Percentiles rank a stretch among this genome's conserved stretches.
These are phyloP conservation scores for Etheostoma cragini DNA, from an alignment of 2,113 vertebrate genomes.

Conservation along the genomic window DNA sequence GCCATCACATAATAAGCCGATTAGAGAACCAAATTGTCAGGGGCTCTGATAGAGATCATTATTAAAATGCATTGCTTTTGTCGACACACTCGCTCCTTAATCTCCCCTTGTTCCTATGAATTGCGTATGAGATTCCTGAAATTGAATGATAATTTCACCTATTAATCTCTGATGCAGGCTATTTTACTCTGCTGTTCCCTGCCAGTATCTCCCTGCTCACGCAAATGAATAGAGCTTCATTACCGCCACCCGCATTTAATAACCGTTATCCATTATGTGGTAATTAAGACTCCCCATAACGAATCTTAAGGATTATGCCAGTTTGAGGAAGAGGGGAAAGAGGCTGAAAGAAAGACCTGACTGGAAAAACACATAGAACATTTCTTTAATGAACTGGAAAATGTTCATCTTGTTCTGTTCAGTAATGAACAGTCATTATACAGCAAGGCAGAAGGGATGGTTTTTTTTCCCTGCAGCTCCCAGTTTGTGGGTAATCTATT, in stretches of 20 bases:
- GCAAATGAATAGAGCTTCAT: constrained; percentile 99
- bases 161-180: constrained; percentile 98
- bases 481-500: constrained; percentile 98
- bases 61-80: constrained; percentile 93
- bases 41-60: constrained; percentile 84
- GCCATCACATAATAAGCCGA: constrained; percentile 92
- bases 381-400: constrained; percentile 99
- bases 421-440: constrained; percentile 98
- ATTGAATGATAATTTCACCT: constrained; percentile 99
- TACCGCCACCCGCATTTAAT: constrained; percentile 97
- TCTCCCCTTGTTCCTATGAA: constrained; percentile 95
- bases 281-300: constrained; percentile 99
- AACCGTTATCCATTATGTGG: constrained; percentile 99
- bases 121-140: constrained; percentile 98
- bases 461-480: constrained; percentile 84
- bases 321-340: constrained; percentile 73
- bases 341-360: constrained; percentile 59
- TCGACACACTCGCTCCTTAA: constrained; percentile 92
- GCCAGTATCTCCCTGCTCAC: constrained; percentile 80
- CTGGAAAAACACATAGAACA: constrained; percentile 93
- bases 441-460: constrained; percentile 89
- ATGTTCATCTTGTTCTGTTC: constrained; percentile 98
- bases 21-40: constrained; percentile 86
- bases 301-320: constrained; percentile 96
- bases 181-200: constrained; percentile 93